Percentiles rank a stretch among this genome's conserved stretches.
These are phyloP conservation scores for Mythimna lalbum DNA, from an alignment of 2,888 invertebrate genomes.

Conservation along the genomic window DNA sequence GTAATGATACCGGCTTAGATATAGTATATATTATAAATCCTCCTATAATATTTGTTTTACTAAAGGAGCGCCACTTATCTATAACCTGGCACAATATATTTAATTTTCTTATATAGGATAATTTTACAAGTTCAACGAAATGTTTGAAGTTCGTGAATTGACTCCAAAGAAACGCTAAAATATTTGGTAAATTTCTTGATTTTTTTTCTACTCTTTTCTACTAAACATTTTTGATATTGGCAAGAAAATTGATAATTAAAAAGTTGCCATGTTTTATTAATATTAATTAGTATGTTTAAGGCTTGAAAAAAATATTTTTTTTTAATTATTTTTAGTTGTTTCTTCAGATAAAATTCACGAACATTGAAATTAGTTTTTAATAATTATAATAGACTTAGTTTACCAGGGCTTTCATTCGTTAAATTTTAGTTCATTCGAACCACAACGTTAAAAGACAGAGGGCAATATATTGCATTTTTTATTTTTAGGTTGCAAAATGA, in stretches of 20 bases:
- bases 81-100: slow-evolving; percentile 56
- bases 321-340: slow-evolving; percentile 8
- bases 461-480: slow-evolving; percentile 77
- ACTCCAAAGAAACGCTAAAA: slow-evolving; percentile 14
- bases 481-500: slow-evolving; percentile 51
- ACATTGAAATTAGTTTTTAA: slow-evolving; percentile 48
- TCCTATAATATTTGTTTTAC: slow-evolving; percentile 63
- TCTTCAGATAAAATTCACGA: slow-evolving; percentile 39
- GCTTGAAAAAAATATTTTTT: slow-evolving; percentile 8
- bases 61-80: slow-evolving; percentile 55
- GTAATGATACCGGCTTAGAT: slow-evolving; percentile 57
- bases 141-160: slow-evolving; percentile 53
- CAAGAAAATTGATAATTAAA: slow-evolving; percentile 21
- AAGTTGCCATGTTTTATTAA: slow-evolving; percentile 37
- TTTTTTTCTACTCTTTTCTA: slow-evolving; percentile 13
- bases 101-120: slow-evolving; percentile 53
- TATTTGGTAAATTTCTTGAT: slow-evolving; percentile 1
- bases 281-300: slow-evolving; percentile 24
- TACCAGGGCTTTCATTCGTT: slow-evolving; percentile 58
- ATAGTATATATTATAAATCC: slow-evolving; percentile 53
- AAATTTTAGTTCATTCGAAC: slow-evolving; percentile 48
- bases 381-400: slow-evolving; percentile 47
- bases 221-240: slow-evolving; percentile 32
- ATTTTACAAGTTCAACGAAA: slow-evolving; percentile 62
- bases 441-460: slow-evolving; percentile 72